A percentile compares a stretch with the other conserved stretches of the same genome.
Evolutionary conservation across 1,140 invertebrate species (phyloP).

Genomic region (Tetramorium parvispinum): DNA sequence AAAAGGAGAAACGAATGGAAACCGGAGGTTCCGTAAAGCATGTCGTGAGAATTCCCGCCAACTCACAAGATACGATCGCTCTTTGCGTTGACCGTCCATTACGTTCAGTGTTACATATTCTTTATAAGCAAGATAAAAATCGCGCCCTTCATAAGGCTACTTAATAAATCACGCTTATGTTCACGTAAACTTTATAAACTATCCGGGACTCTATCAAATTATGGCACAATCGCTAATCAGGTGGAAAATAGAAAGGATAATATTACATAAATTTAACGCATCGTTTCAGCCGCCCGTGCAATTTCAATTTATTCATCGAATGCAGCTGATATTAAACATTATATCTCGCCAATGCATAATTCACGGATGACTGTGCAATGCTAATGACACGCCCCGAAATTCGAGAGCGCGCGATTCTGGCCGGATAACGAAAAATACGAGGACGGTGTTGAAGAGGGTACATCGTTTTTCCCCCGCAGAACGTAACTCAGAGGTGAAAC

Average conservation of each 20-base stretch:
- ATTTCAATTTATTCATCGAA: conserved; percentile 45
- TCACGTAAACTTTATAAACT: background rate
- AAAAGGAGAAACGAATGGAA: background rate
- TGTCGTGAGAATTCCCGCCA: conserved; percentile 9
- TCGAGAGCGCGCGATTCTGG: background rate
- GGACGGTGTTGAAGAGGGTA: background rate
- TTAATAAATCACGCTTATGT: background rate
- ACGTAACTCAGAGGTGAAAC: conserved; percentile 28
- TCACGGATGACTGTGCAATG: conserved; percentile 30
- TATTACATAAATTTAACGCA: conserved; percentile 41
- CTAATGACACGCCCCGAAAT: conserved; percentile 38
- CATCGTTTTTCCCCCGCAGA: background rate
- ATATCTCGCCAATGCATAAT: conserved; percentile 41
- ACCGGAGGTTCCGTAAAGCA: conserved; percentile 4
- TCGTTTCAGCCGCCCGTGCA: background rate
- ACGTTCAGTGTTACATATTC: background rate
- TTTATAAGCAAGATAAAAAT: conserved; percentile 29
- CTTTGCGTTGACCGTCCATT: conserved; percentile 1
- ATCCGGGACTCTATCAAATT: background rate
- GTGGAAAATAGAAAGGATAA: conserved; percentile 22
- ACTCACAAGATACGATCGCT: conserved; percentile 22
- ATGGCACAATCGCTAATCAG: conserved; percentile 27
- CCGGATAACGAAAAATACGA: background rate
- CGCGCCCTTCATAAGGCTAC: background rate
- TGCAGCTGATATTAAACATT: conserved; percentile 30